These are phyloP conservation scores for Morelia viridis DNA, from an alignment of 2,797 vertebrate genomes.

Conservation along the genomic window DNA sequence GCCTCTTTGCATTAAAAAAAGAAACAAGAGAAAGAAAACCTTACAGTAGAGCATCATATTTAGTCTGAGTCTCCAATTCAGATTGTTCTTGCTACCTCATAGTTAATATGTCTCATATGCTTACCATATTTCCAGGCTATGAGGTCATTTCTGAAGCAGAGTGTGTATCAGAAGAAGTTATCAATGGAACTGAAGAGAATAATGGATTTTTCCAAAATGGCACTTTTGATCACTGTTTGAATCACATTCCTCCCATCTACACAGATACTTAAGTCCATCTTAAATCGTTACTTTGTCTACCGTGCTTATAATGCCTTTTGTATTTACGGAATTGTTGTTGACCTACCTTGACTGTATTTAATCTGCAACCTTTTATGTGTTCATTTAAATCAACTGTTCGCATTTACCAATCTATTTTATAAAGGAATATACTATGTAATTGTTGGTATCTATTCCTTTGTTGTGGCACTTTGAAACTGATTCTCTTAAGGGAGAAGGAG, in stretches of 20 bases:
- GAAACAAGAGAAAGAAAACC: not conserved
- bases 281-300: conserved; percentile 46
- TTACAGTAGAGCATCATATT: not conserved
- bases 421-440: conserved; percentile 69
- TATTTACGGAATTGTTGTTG: conserved; percentile 67
- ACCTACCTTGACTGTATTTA: conserved; percentile 67
- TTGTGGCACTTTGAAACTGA: conserved; percentile 74
- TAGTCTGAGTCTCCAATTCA: not conserved
- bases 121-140: conserved; percentile 78
- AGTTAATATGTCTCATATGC: conserved; percentile 24
- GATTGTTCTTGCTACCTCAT: not conserved
- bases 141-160: conserved; percentile 82
- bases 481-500: conserved; percentile 68
- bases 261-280: conserved; percentile 84
- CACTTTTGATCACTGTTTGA: conserved; percentile 92
- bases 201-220: conserved; percentile 90
- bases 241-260: conserved; percentile 93
- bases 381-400: conserved; percentile 70
- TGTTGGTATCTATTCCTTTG: conserved; percentile 70
- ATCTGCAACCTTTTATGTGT: conserved; percentile 69
- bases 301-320: conserved; percentile 63
- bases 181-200: conserved; percentile 80
- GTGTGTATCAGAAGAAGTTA: conserved; percentile 78
- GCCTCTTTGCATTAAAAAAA: not conserved
- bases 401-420: conserved; percentile 72